Conservation (phyloP, 2,888 invertebrate genomes). For the Leucozona laternaria region DNA sequence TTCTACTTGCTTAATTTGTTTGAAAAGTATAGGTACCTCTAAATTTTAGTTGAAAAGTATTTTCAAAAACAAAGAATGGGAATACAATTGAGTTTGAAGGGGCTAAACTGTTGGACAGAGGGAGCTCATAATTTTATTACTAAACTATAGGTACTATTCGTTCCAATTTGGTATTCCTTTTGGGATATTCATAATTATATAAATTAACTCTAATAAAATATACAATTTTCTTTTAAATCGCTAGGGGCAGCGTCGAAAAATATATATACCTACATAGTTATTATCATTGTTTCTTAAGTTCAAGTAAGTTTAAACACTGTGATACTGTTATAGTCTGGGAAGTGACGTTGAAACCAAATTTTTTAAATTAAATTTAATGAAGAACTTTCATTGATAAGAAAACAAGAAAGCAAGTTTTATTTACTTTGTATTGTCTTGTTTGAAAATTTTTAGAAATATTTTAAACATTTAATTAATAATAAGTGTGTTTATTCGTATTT, state of each 20-base stretch:
- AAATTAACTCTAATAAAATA: neutral
- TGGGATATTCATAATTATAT: neutral
- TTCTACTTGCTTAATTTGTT: conserved; percentile 12
- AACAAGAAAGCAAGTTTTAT: too few relatives aligned
- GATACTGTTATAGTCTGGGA: neutral
- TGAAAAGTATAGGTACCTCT: neutral
- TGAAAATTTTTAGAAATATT: too few relatives aligned
- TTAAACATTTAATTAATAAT: too few relatives aligned
- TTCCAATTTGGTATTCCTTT: neutral
- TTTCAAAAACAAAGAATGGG: neutral
- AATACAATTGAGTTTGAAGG: neutral
- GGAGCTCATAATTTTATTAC: neutral
- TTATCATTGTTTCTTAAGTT: neutral
- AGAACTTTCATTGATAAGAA: too few relatives aligned
- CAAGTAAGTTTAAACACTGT: neutral
- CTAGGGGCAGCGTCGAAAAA: neutral
- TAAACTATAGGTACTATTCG: neutral
- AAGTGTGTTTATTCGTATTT: too few relatives aligned
- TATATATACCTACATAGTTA: neutral
- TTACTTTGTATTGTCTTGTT: too few relatives aligned
- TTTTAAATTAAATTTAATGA: too few relatives aligned
- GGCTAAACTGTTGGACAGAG: neutral
- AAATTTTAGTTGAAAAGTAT: neutral
- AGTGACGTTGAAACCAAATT: too few relatives aligned
- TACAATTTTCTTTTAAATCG: neutral